These are phyloP conservation scores for Phylloscopus trochilus DNA, from an alignment of 2,113 vertebrate genomes.

Conservation along the genomic window DNA sequence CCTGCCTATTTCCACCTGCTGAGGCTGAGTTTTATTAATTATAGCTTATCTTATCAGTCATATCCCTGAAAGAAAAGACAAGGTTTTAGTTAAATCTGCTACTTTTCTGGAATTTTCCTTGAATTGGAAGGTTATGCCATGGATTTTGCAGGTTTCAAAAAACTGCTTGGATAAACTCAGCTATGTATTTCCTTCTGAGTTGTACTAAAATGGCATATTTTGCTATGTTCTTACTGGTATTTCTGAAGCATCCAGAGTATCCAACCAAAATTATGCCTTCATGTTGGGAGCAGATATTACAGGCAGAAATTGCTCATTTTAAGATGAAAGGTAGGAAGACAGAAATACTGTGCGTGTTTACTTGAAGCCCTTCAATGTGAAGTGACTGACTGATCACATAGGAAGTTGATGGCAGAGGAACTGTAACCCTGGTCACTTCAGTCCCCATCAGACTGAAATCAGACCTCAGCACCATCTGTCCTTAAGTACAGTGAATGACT, in stretches of 20 bases:
- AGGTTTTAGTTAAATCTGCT: background rate
- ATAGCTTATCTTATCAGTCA: background rate
- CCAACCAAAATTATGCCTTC: background rate
- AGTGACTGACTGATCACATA: background rate
- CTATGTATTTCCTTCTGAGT: background rate
- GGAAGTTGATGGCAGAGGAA: background rate
- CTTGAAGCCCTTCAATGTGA: background rate
- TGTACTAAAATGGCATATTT: background rate
- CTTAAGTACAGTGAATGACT: background rate
- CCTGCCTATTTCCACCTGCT: background rate
- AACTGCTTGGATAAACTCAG: background rate
- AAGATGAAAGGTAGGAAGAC: background rate
- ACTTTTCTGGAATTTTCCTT: background rate
- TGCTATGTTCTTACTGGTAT: background rate
- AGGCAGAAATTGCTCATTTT: background rate
- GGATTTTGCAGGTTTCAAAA: background rate
- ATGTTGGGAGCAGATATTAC: background rate
- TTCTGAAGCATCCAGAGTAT: background rate
- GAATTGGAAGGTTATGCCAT: background rate
- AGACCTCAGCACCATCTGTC: accelerated
- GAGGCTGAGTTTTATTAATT: background rate
- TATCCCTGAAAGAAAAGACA: background rate
- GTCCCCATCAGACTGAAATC: background rate
- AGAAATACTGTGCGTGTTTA: background rate
- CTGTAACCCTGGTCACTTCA: background rate